These are phyloP conservation scores for Myoxocephalus aenaeus DNA, from an alignment of 2,797 vertebrate species.

Conservation along the genomic window DNA sequence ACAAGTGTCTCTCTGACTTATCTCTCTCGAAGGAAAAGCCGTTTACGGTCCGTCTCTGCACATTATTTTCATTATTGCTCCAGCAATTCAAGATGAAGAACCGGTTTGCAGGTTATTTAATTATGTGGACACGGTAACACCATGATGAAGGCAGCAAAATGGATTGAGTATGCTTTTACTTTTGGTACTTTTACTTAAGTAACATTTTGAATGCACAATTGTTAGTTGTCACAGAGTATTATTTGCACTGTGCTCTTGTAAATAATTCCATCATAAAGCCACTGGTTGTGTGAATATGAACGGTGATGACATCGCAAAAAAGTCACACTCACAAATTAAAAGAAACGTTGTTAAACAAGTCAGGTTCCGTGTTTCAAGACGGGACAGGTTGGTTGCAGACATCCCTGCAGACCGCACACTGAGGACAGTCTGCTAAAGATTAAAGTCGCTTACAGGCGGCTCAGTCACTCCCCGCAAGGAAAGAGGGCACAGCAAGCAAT, in stretches of 20 bases:
- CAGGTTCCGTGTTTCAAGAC: not conserved
- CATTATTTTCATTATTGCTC: slow-evolving; percentile 43
- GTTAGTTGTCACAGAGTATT: not conserved
- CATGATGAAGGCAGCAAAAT: slow-evolving; percentile 18
- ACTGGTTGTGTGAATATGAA: not conserved
- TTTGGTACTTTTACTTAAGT: not conserved
- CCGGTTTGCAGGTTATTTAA: slow-evolving; percentile 53
- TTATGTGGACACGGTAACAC: slow-evolving; percentile 24
- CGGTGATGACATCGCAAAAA: not conserved
- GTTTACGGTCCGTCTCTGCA: slow-evolving; percentile 22
- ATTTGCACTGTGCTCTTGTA: not conserved
- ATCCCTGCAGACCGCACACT: not conserved
- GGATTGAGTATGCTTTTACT: not conserved
- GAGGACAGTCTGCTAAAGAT: not conserved
- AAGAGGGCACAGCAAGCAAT: not conserved
- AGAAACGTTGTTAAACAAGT: not conserved
- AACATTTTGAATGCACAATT: not conserved
- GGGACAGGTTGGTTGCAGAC: not conserved
- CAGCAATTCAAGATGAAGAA: slow-evolving; percentile 38
- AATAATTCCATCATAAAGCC: not conserved
- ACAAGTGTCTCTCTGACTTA: slow-evolving; percentile 33
- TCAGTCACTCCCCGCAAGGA: not conserved
- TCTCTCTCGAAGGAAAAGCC: slow-evolving; percentile 27
- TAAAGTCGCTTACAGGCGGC: not conserved
- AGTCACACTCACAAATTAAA: not conserved